Conservation (phyloP, 1,140 invertebrate species). For the Ceratina australensis region DNA sequence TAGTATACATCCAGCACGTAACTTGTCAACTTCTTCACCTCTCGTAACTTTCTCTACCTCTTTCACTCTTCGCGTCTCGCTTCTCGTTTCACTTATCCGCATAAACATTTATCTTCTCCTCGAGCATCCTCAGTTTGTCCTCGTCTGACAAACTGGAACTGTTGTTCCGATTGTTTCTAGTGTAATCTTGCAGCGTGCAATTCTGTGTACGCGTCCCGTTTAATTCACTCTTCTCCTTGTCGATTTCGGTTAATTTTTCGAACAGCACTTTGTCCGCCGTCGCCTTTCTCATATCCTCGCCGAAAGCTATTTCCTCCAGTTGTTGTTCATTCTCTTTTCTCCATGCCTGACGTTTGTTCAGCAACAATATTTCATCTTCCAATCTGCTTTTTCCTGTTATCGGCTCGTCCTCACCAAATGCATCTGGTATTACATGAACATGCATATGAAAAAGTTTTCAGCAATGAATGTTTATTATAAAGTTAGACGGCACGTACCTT, state of each 20-base stretch:
- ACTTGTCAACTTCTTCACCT: conserved; percentile 33
- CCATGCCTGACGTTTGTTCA: conserved; percentile 65
- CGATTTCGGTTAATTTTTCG: conserved; percentile 47
- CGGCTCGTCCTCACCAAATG: conserved; percentile 18
- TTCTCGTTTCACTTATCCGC: conserved; percentile 24
- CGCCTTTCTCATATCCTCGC: conserved; percentile 60
- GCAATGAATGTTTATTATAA: neutral
- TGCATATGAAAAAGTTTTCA: neutral
- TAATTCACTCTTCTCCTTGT: conserved; percentile 23
- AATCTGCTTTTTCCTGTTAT: conserved; percentile 53
- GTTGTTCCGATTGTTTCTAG: neutral
- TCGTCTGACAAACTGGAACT: conserved; percentile 15
- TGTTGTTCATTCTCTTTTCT: conserved; percentile 57
- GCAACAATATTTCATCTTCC: conserved; percentile 61
- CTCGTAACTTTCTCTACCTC: conserved; percentile 35
- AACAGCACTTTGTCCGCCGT: conserved; percentile 45
- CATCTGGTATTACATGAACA: neutral
- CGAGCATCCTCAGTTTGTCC: conserved; percentile 45
- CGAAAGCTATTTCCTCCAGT: conserved; percentile 65
- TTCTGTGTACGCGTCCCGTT: conserved; percentile 5
- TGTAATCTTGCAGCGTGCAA: neutral
- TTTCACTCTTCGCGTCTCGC: neutral
- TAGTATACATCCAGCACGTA: conserved; percentile 8
- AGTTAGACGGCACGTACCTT: neutral
- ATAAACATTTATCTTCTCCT: conserved; percentile 58